Evolutionary conservation across 2,888 invertebrate species (phyloP).

Genomic region (Buathra laborator): DNA sequence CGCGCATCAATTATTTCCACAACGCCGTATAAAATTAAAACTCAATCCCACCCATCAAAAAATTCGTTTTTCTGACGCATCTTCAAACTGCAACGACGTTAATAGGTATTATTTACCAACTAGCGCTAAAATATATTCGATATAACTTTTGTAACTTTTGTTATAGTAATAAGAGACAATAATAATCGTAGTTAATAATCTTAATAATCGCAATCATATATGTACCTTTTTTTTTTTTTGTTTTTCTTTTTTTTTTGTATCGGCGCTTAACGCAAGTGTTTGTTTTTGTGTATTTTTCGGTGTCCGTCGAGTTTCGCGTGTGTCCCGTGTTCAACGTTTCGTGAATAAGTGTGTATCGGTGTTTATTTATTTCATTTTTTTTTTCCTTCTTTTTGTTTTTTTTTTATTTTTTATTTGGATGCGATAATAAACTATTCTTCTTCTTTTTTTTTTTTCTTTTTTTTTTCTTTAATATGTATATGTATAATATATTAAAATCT

Average conservation of each 20-base stretch:
- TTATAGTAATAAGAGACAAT: conserved; percentile 74
- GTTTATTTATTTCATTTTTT: conserved; percentile 37
- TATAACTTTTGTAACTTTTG: conserved; percentile 81
- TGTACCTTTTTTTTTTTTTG: conserved; percentile 62
- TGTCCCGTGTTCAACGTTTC: conserved; percentile 51
- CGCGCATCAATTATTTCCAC: conserved; percentile 54
- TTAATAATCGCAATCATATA: conserved; percentile 74
- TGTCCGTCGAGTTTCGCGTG: conserved; percentile 36
- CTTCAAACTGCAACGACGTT: conserved; percentile 84
- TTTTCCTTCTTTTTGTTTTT: conserved; percentile 73
- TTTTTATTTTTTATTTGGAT: conserved; percentile 67
- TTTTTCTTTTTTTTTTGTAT: conserved; percentile 50
- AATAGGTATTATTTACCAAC: conserved; percentile 83
- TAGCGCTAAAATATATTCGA: conserved; percentile 85
- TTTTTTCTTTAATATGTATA: conserved; percentile 73
- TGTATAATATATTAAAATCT: conserved; percentile 83
- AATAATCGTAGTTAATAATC: conserved; percentile 78
- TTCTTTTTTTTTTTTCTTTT: conserved; percentile 69
- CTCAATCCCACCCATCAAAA: conserved; percentile 73
- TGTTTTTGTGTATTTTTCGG: conserved; percentile 54
- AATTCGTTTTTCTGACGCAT: conserved; percentile 84
- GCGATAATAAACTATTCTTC: conserved; percentile 81
- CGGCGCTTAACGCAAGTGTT: conserved; percentile 68
- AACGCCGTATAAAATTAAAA: conserved; percentile 83
- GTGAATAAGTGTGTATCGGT: conserved; percentile 65